These are phyloP conservation scores for Sphaerophoria rueppellii DNA, from an alignment of 2,888 invertebrate species.

Conservation along the genomic window DNA sequence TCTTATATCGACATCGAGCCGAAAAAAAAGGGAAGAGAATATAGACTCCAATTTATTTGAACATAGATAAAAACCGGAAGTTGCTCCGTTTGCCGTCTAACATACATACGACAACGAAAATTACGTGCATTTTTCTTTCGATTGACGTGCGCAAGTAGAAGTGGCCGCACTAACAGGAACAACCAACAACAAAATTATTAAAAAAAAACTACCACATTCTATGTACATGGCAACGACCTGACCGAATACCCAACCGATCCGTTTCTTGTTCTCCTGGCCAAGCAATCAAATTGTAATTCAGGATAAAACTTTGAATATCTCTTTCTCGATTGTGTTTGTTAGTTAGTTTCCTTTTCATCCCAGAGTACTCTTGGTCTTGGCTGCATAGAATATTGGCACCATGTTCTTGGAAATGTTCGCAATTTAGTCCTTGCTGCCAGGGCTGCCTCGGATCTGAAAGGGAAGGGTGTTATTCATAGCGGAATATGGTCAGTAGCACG, in stretches of 20 bases:
- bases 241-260: constrained; percentile 16
- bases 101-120: constrained; percentile 17
- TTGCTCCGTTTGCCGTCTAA: constrained; percentile 24
- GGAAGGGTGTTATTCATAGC: background rate
- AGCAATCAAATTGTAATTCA: constrained; percentile 76
- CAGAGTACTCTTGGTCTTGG: constrained; percentile 16
- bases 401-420: constrained; percentile 44
- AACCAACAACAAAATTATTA: constrained; percentile 42
- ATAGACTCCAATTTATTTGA: constrained; percentile 61
- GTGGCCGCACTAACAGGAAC: constrained; percentile 41
- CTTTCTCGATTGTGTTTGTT: constrained; percentile 71
- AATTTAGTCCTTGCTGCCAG: constrained; percentile 59
- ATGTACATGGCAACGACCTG: constrained; percentile 8
- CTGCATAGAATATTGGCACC: constrained; percentile 36
- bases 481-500: too few relatives aligned
- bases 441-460: constrained; percentile 22
- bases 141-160: constrained; percentile 56
- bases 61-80: constrained; percentile 69
- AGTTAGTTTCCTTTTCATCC: constrained; percentile 50
- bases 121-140: constrained; percentile 65
- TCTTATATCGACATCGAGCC: constrained; percentile 27
- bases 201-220: too few relatives aligned
- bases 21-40: constrained; percentile 20
- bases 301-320: constrained; percentile 75
- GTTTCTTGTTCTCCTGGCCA: constrained; percentile 65